Evolutionary conservation across 2,888 invertebrate species (phyloP).

Genomic region (Rhagonycha fulva): DNA sequence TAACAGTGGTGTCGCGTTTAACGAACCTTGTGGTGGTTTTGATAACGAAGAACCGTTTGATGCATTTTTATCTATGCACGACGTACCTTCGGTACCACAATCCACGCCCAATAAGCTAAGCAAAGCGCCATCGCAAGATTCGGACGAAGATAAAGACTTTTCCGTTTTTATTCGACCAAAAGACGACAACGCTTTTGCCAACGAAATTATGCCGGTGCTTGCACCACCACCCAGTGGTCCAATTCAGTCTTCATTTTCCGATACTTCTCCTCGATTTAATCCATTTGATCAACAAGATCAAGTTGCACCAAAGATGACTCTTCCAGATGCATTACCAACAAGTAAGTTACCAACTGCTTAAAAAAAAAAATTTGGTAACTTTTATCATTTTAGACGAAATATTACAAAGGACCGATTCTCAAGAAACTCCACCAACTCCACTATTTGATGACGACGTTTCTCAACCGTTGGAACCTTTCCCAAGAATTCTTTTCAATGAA

Average conservation of each 20-base stretch:
- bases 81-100: constrained; percentile 70
- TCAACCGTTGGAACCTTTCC: constrained; percentile 89
- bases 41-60: constrained; percentile 79
- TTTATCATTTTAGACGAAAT: constrained; percentile 8
- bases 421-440: constrained; percentile 90
- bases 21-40: constrained; percentile 58
- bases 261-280: constrained; percentile 72
- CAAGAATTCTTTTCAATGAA: constrained; percentile 73
- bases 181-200: constrained; percentile 56
- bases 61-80: constrained; percentile 78
- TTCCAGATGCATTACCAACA: constrained; percentile 47
- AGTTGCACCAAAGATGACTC: constrained; percentile 50
- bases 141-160: constrained; percentile 78
- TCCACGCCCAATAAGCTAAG: constrained; percentile 67
- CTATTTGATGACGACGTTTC: constrained; percentile 93
- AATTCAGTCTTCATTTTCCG: constrained; percentile 57
- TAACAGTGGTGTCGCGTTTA: constrained; percentile 47
- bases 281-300: constrained; percentile 72
- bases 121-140: constrained; percentile 73
- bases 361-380: neutral
- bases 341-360: constrained; percentile 44
- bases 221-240: constrained; percentile 74
- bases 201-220: constrained; percentile 68
- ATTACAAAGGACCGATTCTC: constrained; percentile 61
- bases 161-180: constrained; percentile 78